Percentiles rank a stretch among this genome's conserved stretches.
phyloP scores from a whole-genome alignment of 2,797 vertebrate species.

The Rhynchotus rufescens region DNA sequence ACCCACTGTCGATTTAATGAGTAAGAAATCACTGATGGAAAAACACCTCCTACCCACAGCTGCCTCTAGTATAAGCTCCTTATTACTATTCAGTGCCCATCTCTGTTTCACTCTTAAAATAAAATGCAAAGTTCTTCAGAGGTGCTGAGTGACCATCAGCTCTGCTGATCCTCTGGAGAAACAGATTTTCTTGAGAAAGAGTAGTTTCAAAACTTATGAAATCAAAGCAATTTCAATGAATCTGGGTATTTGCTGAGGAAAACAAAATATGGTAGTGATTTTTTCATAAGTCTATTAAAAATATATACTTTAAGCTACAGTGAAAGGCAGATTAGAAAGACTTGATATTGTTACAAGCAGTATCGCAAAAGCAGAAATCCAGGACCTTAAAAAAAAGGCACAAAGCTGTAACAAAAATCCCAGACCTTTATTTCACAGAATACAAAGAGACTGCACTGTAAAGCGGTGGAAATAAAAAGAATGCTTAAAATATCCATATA shows the following conservation, averaged over 20 bases:
- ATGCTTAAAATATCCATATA: not conserved
- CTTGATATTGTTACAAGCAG: not conserved
- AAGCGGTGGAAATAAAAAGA: not conserved
- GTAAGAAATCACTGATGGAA: not conserved
- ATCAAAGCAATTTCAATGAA: not conserved
- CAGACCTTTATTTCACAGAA: not conserved
- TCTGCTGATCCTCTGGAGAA: not conserved
- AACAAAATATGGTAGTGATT: not conserved
- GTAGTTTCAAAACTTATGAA: not conserved
- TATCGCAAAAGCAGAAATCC: not conserved
- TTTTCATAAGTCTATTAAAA: not conserved
- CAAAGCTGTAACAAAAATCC: not conserved
- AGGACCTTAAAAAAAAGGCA: not conserved
- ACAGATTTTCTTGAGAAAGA: not conserved
- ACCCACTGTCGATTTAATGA: not conserved
- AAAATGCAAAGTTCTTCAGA: not conserved
- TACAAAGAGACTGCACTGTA: not conserved
- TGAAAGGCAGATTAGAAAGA: not conserved
- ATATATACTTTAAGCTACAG: not conserved
- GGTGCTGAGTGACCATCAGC: not conserved
- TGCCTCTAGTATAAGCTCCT: not conserved
- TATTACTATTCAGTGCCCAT: not conserved
- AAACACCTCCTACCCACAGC: not conserved
- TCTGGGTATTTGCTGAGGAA: not conserved
- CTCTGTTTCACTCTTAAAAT: not conserved